Evolutionary conservation across 2,113 vertebrate genomes (phyloP).

Genomic region (Carettochelys insculpta): DNA sequence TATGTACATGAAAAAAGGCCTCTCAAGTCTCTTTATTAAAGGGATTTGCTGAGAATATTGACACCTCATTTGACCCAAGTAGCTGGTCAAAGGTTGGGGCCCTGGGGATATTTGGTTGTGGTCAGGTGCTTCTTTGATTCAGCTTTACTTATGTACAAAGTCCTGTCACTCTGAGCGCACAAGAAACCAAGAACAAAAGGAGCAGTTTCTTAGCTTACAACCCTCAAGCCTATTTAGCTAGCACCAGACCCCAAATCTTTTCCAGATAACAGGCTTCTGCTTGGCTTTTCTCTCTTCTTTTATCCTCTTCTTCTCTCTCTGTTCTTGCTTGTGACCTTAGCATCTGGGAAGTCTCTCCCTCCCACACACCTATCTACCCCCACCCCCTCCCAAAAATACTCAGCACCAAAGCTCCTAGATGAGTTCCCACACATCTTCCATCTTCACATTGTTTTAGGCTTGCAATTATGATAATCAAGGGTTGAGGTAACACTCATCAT

Average conservation of each 20-base stretch:
- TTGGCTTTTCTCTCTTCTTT: neutral
- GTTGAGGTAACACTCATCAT: neutral
- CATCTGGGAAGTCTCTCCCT: neutral
- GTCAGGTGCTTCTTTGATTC: neutral
- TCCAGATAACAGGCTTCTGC: neutral
- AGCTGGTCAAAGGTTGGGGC: neutral
- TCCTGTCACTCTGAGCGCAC: neutral
- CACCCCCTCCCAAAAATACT: neutral
- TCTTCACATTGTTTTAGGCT: neutral
- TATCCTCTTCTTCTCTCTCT: neutral
- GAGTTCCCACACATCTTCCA: neutral
- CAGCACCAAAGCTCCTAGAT: neutral
- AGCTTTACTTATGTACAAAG: neutral
- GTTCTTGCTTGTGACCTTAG: neutral
- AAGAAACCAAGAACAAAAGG: no score
- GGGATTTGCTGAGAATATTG: neutral
- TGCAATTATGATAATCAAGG: neutral
- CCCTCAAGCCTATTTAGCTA: neutral
- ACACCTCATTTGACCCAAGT: neutral
- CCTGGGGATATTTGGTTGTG: neutral
- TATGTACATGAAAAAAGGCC: no score
- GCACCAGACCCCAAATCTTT: neutral
- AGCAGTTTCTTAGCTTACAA: neutral
- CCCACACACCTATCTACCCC: no score
- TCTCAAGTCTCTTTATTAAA: neutral